A percentile compares a stretch with the other conserved stretches of the same genome.
Evolutionary conservation across 1,140 invertebrate genomes (phyloP).

Genomic region (Pseudomyrmex gracilis): DNA sequence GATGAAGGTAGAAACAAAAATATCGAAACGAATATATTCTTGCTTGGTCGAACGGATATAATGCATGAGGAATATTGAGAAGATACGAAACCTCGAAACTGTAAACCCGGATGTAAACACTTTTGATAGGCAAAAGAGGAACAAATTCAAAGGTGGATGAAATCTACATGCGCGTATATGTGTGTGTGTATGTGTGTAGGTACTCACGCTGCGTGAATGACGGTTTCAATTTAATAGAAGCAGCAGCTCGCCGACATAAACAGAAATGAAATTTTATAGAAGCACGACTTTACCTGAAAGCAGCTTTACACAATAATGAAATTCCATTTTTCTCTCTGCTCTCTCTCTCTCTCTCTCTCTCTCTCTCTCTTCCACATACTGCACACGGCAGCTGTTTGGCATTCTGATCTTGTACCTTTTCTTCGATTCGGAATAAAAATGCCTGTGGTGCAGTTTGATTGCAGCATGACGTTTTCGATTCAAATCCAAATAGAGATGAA

Average conservation of each 20-base stretch:
- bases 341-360: background rate
- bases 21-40: too few species aligned
- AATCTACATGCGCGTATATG: conserved; percentile 11
- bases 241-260: conserved; percentile 32
- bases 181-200: background rate
- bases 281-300: conserved; percentile 50
- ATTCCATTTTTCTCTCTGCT: conserved; percentile 60
- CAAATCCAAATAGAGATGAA: conserved; percentile 36
- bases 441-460: conserved; percentile 47
- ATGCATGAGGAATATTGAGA: background rate
- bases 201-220: conserved; percentile 43
- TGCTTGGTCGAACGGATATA: too few species aligned
- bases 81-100: background rate
- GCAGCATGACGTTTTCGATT: conserved; percentile 11
- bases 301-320: conserved; percentile 57
- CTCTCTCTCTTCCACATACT: conserved; percentile 34
- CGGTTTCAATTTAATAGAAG: conserved; percentile 58
- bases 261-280: conserved; percentile 59
- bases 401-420: conserved; percentile 46
- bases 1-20: background rate
- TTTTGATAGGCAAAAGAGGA: background rate
- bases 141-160: conserved; percentile 36
- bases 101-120: background rate
- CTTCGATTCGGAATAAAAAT: conserved; percentile 46
- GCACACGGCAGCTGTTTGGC: conserved; percentile 39